These are phyloP conservation scores for Pangasius djambal DNA, from an alignment of 2,797 vertebrate genomes.

Conservation along the genomic window DNA sequence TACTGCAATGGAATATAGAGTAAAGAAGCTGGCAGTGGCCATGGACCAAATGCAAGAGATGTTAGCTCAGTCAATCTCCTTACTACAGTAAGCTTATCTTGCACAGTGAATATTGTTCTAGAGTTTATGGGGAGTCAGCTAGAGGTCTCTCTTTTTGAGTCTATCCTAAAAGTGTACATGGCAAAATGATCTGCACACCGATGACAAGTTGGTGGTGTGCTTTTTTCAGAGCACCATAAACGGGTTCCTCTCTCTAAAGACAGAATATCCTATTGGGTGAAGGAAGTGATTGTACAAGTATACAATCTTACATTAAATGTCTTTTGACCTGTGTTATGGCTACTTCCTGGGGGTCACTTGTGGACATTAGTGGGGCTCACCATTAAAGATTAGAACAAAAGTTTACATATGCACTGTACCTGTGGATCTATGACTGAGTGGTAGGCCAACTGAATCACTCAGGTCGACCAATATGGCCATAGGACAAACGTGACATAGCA, in stretches of 20 bases:
- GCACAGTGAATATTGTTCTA: neutral
- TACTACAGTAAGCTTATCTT: neutral
- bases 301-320: neutral
- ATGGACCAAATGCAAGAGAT: neutral
- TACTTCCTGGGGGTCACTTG: too few species aligned
- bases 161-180: neutral
- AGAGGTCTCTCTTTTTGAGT: too few species aligned
- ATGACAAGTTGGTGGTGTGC: neutral
- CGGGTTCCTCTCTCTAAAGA: neutral
- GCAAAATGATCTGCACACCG: neutral
- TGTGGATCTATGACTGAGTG: neutral
- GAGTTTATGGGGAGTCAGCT: neutral
- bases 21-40: neutral
- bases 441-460: neutral
- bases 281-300: neutral
- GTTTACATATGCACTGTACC: neutral
- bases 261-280: neutral
- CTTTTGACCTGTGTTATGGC: too few species aligned
- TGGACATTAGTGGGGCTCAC: too few species aligned
- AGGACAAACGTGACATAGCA: neutral
- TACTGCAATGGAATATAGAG: neutral
- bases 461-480: neutral
- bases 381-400: too few species aligned
- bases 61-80: neutral
- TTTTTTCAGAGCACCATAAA: neutral